phyloP scores from a whole-genome alignment of 2,888 invertebrate genomes.

The Caenorhabditis macrosperma region DNA sequence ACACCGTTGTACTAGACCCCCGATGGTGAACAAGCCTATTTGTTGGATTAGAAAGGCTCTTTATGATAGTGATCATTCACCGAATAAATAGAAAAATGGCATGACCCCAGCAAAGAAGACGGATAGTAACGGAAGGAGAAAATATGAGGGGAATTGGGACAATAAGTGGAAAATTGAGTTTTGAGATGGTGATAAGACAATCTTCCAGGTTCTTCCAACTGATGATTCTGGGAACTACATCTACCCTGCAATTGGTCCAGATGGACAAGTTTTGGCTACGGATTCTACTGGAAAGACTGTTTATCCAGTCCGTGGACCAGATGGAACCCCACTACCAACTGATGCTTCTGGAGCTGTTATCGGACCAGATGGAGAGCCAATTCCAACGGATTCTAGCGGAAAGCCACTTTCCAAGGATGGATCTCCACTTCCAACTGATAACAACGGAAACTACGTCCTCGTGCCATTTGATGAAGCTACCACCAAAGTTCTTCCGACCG shows the following conservation, averaged over 20 bases:
- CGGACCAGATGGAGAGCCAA: slow-evolving; percentile 55
- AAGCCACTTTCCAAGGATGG: slow-evolving; percentile 54
- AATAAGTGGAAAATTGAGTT: too few species aligned
- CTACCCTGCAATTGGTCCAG: slow-evolving; percentile 56
- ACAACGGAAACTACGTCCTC: slow-evolving; percentile 47
- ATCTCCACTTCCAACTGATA: slow-evolving; percentile 54
- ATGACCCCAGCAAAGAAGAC: too few species aligned
- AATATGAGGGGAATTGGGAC: too few species aligned
- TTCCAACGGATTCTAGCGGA: slow-evolving; percentile 60
- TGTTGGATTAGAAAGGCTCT: too few species aligned
- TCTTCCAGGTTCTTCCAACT: slow-evolving; percentile 59
- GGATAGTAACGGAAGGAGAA: too few species aligned
- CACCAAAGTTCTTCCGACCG: slow-evolving; percentile 55
- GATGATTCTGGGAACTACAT: slow-evolving; percentile 54
- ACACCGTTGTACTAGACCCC: too few species aligned
- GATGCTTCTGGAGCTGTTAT: slow-evolving; percentile 53
- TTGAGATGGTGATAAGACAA: too few species aligned
- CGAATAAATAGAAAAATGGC: too few species aligned
- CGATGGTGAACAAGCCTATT: too few species aligned
- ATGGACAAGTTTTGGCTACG: slow-evolving; percentile 53
- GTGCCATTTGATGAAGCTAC: slow-evolving; percentile 34
- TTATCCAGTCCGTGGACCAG: slow-evolving; percentile 63
- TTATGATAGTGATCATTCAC: too few species aligned
- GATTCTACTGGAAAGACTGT: slow-evolving; percentile 61
- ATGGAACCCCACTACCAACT: slow-evolving; percentile 57